These are phyloP conservation scores for Octopus bimaculoides DNA, from an alignment of 1,140 invertebrate genomes.

Conservation along the genomic window DNA sequence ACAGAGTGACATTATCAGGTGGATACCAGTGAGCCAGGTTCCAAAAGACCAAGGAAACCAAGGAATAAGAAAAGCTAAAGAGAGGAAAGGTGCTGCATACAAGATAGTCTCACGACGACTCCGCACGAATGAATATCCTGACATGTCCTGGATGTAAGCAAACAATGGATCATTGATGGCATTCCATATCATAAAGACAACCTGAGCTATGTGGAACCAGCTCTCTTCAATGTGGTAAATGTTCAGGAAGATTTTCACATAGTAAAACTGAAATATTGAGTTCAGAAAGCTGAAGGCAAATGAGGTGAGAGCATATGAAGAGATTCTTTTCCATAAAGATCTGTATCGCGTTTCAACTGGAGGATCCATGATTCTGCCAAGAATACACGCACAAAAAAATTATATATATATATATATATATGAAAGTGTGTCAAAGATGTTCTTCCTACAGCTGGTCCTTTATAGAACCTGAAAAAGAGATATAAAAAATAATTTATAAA, in stretches of 20 bases:
- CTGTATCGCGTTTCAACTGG: no score
- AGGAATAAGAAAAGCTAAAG: slow-evolving; percentile 53
- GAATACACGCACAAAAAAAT: no score
- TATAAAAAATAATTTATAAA: no score
- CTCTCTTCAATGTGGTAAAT: slow-evolving; percentile 54
- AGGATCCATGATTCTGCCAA: no score
- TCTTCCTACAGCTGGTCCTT: no score
- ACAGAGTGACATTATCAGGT: slow-evolving; percentile 54
- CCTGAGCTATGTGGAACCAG: slow-evolving; percentile 58
- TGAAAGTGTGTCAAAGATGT: no score
- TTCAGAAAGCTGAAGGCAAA: slow-evolving; percentile 37
- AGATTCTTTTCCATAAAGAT: slow-evolving; percentile 19
- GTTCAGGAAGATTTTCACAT: slow-evolving; percentile 57
- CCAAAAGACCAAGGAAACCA: slow-evolving; percentile 55
- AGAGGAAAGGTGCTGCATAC: slow-evolving; percentile 55
- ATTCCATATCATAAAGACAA: slow-evolving; percentile 59
- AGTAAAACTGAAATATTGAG: slow-evolving; percentile 45
- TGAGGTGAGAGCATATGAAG: slow-evolving; percentile 34
- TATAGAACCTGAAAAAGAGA: no score
- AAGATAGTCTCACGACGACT: slow-evolving; percentile 52
- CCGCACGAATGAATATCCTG: slow-evolving; percentile 44
- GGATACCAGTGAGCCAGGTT: slow-evolving; percentile 48
- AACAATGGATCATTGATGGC: slow-evolving; percentile 59
- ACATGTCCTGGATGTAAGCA: slow-evolving; percentile 54
- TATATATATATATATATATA: no score